Percentiles rank a stretch among this genome's conserved stretches.
phyloP scores from a whole-genome alignment of 2,113 vertebrate genomes.

The Pelobates fuscus region DNA sequence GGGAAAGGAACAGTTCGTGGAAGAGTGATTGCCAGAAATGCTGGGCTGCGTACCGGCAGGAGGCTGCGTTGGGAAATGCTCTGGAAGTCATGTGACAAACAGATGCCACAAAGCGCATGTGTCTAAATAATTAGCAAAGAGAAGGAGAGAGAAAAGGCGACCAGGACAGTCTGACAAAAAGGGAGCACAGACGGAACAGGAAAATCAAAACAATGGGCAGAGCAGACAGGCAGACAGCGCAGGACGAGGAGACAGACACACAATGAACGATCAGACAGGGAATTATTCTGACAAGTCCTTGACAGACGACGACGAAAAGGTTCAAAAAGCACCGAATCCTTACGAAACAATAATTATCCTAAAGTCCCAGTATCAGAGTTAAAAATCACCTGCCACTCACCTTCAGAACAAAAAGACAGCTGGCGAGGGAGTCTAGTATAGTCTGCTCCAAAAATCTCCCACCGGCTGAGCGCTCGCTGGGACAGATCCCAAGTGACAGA shows the following conservation, averaged over 20 bases:
- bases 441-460: too few relatives aligned
- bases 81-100: constrained; percentile 5
- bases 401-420: constrained; percentile 23
- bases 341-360: background rate
- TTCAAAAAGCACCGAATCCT: background rate
- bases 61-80: background rate
- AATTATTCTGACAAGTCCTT: background rate
- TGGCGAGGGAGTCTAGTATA: too few relatives aligned
- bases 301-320: background rate
- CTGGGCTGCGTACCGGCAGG: background rate
- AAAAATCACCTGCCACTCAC: constrained; percentile 23
- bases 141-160: too few relatives aligned
- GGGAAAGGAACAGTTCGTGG: background rate
- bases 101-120: too few relatives aligned
- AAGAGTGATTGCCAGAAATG: background rate
- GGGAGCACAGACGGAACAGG: background rate
- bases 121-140: too few relatives aligned
- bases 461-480: too few relatives aligned
- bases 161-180: background rate
- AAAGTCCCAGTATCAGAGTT: too few relatives aligned
- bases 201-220: too few relatives aligned
- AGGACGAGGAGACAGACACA: background rate
- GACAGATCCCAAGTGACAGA: too few relatives aligned
- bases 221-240: background rate
- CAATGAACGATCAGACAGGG: too few relatives aligned